Conservation (phyloP, 2,113 vertebrate species). For the Propithecus coquereli region DNA sequence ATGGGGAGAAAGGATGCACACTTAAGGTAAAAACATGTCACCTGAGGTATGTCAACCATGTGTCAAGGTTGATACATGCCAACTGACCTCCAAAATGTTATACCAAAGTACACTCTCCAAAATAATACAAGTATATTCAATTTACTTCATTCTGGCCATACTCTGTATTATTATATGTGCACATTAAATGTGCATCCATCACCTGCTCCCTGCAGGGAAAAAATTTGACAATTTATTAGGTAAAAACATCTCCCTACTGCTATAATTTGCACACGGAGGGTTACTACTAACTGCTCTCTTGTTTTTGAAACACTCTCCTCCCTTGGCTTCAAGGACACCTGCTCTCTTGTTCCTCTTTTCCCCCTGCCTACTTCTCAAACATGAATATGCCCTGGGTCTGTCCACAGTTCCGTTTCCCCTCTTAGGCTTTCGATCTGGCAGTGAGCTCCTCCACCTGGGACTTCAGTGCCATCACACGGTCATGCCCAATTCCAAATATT, state of each 20-base stretch:
- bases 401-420: neutral
- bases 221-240: neutral
- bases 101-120: neutral
- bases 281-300: neutral
- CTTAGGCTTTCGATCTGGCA: neutral
- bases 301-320: neutral
- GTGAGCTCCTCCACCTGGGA: neutral
- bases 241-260: neutral
- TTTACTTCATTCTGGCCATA: neutral
- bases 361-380: neutral
- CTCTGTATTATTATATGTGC: neutral
- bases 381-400: neutral
- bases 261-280: neutral
- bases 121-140: neutral
- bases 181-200: neutral
- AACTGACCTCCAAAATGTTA: neutral
- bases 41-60: neutral
- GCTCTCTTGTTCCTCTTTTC: neutral
- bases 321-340: neutral
- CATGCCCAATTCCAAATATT: neutral
- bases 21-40: neutral
- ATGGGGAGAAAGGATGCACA: neutral
- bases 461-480: neutral
- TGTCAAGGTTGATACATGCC: neutral
- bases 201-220: neutral